Percentiles rank a stretch among this genome's conserved stretches.
Conservation (phyloP, 2,113 vertebrate genomes). For the Mustela nigripes region DNA sequence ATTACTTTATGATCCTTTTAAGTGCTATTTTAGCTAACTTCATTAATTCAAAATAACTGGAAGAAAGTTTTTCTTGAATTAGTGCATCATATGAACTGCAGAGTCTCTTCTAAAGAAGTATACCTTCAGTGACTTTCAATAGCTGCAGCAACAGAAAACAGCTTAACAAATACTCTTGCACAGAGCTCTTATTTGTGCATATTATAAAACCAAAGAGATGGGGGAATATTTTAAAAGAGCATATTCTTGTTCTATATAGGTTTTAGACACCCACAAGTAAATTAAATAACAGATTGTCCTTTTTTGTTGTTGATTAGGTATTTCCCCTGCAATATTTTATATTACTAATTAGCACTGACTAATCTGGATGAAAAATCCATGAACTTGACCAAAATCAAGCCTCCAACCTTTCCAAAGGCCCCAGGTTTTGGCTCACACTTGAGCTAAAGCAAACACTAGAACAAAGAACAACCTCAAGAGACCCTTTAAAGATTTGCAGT, state of each 20-base stretch:
- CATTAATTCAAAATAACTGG: slow-evolving; percentile 56
- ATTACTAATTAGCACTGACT: not conserved
- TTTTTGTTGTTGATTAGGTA: not conserved
- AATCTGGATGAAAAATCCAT: not conserved
- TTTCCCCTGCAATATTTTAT: not conserved
- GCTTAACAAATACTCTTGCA: not conserved
- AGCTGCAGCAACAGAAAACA: slow-evolving; percentile 12
- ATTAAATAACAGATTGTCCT: not conserved
- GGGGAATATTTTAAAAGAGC: not conserved
- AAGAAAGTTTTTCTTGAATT: not conserved
- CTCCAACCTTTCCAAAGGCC: not conserved
- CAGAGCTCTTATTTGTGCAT: not conserved
- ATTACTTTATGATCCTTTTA: slow-evolving; percentile 49
- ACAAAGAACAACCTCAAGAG: not conserved
- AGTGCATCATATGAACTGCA: not conserved
- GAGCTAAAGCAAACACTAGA: not conserved
- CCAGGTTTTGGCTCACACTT: not conserved
- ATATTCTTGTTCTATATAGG: not conserved
- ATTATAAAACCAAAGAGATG: not conserved
- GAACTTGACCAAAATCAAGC: not conserved
- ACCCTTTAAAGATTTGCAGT: not conserved
- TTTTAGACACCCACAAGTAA: not conserved
- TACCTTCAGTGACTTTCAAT: not conserved
- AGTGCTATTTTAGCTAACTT: not conserved
- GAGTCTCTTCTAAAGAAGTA: not conserved